Evolutionary conservation across 2,797 vertebrate genomes (phyloP).

Genomic region (Mormyrus hasselquistii): DNA sequence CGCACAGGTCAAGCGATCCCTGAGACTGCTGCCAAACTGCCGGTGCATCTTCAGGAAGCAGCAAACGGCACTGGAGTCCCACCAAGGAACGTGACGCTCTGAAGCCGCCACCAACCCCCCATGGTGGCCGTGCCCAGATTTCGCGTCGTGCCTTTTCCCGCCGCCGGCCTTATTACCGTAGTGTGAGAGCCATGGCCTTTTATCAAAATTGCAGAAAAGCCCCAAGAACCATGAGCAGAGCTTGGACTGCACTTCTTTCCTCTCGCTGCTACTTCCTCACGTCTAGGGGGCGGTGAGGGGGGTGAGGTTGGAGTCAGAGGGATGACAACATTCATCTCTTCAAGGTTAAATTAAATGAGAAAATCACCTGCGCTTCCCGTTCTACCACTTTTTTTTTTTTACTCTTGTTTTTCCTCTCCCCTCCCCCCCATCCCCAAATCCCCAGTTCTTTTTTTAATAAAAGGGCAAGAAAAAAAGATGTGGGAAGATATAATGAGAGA

Average conservation of each 20-base stretch:
- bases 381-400: neutral
- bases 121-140: neutral
- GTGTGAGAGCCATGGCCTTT: neutral
- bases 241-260: neutral
- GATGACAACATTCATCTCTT: neutral
- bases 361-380: neutral
- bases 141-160: neutral
- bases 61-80: neutral
- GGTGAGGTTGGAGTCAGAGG: neutral
- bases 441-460: neutral
- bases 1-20: neutral
- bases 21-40: neutral
- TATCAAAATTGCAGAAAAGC: neutral
- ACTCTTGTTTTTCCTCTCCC: neutral
- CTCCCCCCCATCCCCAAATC: neutral
- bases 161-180: neutral
- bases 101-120: neutral
- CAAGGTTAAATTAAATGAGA: conserved; percentile 20
- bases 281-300: neutral
- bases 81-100: neutral
- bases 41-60: neutral
- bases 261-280: neutral
- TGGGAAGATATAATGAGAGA: conserved; percentile 6
- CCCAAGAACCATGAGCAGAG: neutral
- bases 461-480: neutral